Conservation (phyloP, 2,888 invertebrate species). For the Neuroscelio doddi region DNA sequence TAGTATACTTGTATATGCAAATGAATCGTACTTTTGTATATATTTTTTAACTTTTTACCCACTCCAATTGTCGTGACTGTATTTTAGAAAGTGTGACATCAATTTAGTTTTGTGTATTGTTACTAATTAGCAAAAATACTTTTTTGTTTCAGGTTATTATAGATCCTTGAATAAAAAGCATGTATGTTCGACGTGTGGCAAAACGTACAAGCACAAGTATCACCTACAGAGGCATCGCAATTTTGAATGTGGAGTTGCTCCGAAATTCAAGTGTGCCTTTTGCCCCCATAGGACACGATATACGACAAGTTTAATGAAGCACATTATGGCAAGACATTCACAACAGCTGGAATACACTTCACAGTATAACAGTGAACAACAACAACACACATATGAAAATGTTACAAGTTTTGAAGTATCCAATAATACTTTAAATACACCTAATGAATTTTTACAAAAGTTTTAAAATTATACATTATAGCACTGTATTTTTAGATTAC, state of each 20-base stretch:
- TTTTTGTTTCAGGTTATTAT: not conserved
- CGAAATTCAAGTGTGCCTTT: constrained; percentile 70
- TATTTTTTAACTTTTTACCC: not conserved
- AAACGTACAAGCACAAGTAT: constrained; percentile 66
- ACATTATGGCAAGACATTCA: constrained; percentile 62
- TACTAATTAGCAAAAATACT: not conserved
- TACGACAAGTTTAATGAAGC: constrained; percentile 66
- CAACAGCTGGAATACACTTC: constrained; percentile 32
- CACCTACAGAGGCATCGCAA: constrained; percentile 64
- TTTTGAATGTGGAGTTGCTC: constrained; percentile 73
- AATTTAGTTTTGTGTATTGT: no score
- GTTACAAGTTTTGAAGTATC: constrained; percentile 14
- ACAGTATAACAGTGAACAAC: constrained; percentile 11
- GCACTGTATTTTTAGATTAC: not conserved
- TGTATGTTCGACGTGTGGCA: constrained; percentile 58
- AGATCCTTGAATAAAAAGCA: constrained; percentile 2
- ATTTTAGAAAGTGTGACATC: no score
- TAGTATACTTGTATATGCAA: not conserved
- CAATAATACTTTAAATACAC: constrained; percentile 8
- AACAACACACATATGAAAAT: constrained; percentile 10
- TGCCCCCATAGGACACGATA: constrained; percentile 70
- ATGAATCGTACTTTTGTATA: not conserved
- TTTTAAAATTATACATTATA: constrained; percentile 12
- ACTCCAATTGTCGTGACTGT: not conserved
- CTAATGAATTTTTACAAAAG: constrained; percentile 20